A percentile compares a stretch with the other conserved stretches of the same genome.
Conservation (phyloP, 2,797 vertebrate genomes). For the Anolis apletophallus region DNA sequence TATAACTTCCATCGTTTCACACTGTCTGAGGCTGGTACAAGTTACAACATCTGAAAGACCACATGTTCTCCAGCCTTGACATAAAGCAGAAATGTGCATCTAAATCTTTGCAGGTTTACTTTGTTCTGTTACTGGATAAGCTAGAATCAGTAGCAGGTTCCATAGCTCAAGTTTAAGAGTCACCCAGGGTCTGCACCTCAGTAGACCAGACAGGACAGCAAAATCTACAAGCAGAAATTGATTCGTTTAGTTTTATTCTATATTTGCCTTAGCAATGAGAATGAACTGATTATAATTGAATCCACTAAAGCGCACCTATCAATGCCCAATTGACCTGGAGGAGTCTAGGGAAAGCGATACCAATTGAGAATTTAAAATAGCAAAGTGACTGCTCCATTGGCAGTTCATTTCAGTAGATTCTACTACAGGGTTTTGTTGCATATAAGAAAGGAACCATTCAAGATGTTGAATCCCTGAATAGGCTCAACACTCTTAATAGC, state of each 20-base stretch:
- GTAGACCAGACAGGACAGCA: no score
- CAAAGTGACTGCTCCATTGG: no score
- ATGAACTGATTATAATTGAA: neutral
- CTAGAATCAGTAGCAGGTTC: no score
- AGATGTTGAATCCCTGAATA: no score
- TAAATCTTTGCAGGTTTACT: neutral
- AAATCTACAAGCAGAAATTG: no score
- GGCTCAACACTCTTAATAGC: no score
- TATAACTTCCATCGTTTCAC: neutral
- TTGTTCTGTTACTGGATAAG: no score
- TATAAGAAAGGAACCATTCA: no score
- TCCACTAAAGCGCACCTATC: neutral
- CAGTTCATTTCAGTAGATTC: no score
- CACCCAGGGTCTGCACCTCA: no score
- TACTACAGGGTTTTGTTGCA: no score
- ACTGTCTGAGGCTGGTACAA: neutral
- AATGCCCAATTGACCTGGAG: neutral
- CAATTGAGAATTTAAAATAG: neutral
- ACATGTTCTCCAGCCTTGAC: neutral
- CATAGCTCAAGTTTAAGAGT: no score
- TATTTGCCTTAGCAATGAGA: neutral
- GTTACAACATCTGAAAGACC: neutral
- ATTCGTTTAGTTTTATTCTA: neutral
- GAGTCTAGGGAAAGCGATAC: neutral
- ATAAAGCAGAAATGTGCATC: neutral